Conservation (phyloP, 2,888 invertebrate species). For the Hypolimnas misippus region DNA sequence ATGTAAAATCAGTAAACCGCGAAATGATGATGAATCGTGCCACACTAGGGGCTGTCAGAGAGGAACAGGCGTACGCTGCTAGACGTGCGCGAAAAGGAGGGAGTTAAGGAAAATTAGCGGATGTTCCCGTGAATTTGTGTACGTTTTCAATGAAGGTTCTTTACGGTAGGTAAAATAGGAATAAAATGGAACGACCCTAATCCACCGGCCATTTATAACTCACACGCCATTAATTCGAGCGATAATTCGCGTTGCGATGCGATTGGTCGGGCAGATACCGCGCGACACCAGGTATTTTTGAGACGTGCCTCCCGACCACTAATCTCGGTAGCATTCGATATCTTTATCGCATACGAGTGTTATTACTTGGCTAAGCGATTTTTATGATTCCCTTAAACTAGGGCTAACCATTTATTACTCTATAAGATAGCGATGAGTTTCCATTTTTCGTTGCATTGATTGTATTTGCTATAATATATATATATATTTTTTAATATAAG, state of each 20-base stretch:
- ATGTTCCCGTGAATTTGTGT: slow-evolving; percentile 82
- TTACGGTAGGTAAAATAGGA: slow-evolving; percentile 83
- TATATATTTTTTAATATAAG: too few species aligned
- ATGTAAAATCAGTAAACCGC: slow-evolving; percentile 82
- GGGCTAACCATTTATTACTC: slow-evolving; percentile 22
- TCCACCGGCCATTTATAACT: slow-evolving; percentile 82
- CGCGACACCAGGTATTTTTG: slow-evolving; percentile 37
- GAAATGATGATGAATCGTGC: slow-evolving; percentile 83
- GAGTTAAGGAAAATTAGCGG: slow-evolving; percentile 73
- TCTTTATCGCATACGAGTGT: slow-evolving; percentile 43
- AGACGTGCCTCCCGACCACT: slow-evolving; percentile 40
- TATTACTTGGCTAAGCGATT: slow-evolving; percentile 40
- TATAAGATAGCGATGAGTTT: slow-evolving; percentile 17
- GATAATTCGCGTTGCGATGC: slow-evolving; percentile 77
- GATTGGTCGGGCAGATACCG: slow-evolving; percentile 74
- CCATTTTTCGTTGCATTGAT: slow-evolving; percentile 27
- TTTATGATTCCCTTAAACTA: slow-evolving; percentile 38
- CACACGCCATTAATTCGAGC: slow-evolving; percentile 83
- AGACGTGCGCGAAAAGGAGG: slow-evolving; percentile 59
- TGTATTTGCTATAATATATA: slow-evolving; percentile 14
- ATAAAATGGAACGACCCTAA: slow-evolving; percentile 81
- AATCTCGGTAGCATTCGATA: slow-evolving; percentile 41
- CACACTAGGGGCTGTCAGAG: slow-evolving; percentile 69
- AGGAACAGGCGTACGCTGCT: slow-evolving; percentile 54
- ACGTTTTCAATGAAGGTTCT: slow-evolving; percentile 83